Conservation (phyloP, 2,113 vertebrate species). For the Lagopus muta region DNA sequence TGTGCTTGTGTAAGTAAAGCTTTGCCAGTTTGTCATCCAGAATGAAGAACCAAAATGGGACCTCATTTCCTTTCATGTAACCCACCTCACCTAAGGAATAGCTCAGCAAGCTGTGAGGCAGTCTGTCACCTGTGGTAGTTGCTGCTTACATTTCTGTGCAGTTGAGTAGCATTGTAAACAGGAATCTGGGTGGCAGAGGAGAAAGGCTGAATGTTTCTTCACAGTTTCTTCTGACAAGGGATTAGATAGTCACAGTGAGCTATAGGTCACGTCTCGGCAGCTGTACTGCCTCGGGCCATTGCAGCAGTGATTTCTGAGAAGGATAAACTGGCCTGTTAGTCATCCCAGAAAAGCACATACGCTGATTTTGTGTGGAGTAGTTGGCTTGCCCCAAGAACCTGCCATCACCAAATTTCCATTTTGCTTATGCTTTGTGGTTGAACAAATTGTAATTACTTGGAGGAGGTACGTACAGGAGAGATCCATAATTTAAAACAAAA, state of each 20-base stretch:
- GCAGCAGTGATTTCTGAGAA: not conserved
- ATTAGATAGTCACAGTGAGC: not conserved
- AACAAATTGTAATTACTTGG: not conserved
- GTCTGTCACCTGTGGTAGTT: not conserved
- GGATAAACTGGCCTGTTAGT: not conserved
- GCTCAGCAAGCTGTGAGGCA: not conserved
- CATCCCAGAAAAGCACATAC: not conserved
- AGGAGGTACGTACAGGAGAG: not conserved
- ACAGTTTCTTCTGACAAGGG: not conserved
- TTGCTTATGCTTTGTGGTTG: not conserved
- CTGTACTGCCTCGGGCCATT: not conserved
- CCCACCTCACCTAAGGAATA: not conserved
- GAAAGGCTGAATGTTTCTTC: not conserved
- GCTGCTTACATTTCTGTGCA: not conserved
- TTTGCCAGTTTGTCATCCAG: not conserved
- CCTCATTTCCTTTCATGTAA: not conserved
- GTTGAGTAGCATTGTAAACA: not conserved
- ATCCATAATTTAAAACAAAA: not conserved
- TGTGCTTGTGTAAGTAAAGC: not conserved
- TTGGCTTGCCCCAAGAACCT: not conserved
- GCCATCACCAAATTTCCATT: not conserved
- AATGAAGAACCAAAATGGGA: not conserved
- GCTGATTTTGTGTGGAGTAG: not conserved
- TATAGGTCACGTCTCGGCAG: not conserved
- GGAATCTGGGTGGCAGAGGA: not conserved